Conservation (phyloP, 1,140 invertebrate species). For the Leptoteleia sp. region DNA sequence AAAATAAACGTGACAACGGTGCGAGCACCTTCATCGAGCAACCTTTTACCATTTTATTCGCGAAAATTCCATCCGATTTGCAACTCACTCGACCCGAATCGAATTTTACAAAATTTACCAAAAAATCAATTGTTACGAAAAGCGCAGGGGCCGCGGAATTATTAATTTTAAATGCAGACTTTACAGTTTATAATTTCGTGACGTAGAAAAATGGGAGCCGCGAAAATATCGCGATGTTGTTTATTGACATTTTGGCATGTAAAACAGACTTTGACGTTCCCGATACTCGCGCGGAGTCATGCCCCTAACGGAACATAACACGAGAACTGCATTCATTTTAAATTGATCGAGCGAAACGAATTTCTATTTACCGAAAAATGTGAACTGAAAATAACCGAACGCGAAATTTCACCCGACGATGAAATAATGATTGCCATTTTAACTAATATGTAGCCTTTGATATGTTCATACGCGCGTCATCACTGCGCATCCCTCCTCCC, state of each 20-base stretch:
- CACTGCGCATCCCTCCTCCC: no score
- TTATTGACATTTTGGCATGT: constrained; percentile 26
- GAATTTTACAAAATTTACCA: no score
- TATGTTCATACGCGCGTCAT: no score
- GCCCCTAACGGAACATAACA: constrained; percentile 16
- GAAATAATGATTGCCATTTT: not conserved
- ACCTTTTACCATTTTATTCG: no score
- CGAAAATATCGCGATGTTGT: no score
- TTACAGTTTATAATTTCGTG: no score
- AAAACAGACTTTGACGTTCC: constrained; percentile 15
- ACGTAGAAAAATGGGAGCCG: not conserved
- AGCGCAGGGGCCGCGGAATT: no score
- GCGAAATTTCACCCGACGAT: not conserved
- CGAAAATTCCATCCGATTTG: no score
- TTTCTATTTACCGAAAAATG: constrained; percentile 6
- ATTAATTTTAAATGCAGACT: no score
- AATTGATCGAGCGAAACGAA: constrained; percentile 20
- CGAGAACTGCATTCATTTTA: constrained; percentile 35
- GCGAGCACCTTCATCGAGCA: constrained; percentile 4
- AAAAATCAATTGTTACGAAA: no score
- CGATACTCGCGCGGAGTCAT: constrained; percentile 34
- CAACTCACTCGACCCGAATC: no score
- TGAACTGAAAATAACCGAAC: not conserved
- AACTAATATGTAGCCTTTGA: no score
- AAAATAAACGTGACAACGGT: constrained; percentile 21